phyloP scores from a whole-genome alignment of 2,113 vertebrate genomes.

The Puntigrus tetrazona region DNA sequence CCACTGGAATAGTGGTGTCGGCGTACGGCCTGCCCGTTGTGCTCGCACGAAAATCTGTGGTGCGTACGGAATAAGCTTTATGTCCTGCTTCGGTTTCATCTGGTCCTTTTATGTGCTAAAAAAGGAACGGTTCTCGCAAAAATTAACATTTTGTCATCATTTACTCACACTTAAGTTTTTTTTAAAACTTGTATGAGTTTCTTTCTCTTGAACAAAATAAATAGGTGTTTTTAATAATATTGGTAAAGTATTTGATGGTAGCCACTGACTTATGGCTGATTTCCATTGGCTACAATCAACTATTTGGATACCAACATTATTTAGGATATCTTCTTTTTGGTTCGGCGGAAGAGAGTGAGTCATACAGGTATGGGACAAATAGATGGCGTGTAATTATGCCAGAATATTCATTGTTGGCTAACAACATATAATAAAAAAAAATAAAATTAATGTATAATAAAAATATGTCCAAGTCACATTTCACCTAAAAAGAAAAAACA shows the following conservation, averaged over 20 bases:
- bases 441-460: not conserved
- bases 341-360: not conserved
- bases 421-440: too few relatives aligned
- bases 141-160: too few relatives aligned
- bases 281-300: not conserved
- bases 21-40: constrained; percentile 89
- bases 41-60: constrained; percentile 80
- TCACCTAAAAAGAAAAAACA: not conserved
- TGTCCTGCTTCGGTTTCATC: not conserved
- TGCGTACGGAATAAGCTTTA: constrained; percentile 65
- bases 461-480: not conserved
- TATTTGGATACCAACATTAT: not conserved
- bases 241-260: not conserved
- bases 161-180: too few relatives aligned
- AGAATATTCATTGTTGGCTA: too few relatives aligned
- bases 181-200: too few relatives aligned
- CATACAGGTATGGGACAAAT: not conserved
- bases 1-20: constrained; percentile 94
- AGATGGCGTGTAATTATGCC: too few relatives aligned
- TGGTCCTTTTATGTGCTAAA: not conserved
- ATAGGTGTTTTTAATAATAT: not conserved
- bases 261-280: not conserved
- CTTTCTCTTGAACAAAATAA: not conserved
- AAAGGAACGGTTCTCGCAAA: too few relatives aligned
- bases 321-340: not conserved